These are phyloP conservation scores for Sturnus vulgaris DNA, from an alignment of 2,113 vertebrate genomes.

Conservation along the genomic window DNA sequence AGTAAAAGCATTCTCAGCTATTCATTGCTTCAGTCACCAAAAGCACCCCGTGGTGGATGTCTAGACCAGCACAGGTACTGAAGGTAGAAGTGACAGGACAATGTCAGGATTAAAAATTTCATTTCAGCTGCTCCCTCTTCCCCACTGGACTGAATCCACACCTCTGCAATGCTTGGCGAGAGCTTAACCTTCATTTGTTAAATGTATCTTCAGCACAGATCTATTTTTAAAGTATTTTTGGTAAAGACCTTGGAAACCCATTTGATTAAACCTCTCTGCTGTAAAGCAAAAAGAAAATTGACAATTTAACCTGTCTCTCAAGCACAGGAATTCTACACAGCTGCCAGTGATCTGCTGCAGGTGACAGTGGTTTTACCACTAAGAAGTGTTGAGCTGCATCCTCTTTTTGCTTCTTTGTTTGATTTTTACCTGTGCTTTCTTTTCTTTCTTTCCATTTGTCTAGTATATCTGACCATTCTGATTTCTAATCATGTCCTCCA, in stretches of 20 bases:
- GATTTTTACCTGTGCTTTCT: neutral
- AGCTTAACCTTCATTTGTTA: neutral
- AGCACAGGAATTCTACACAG: neutral
- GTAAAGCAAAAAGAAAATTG: neutral
- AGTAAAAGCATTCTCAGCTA: neutral
- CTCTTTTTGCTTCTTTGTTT: neutral
- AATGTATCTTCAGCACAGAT: neutral
- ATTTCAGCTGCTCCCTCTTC: neutral
- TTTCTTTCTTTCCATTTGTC: neutral
- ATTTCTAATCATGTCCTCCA: neutral
- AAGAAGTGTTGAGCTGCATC: neutral
- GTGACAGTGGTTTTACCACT: neutral
- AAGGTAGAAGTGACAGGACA: neutral
- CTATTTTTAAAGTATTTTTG: neutral
- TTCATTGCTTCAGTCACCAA: neutral
- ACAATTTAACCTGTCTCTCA: neutral
- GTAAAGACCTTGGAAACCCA: neutral
- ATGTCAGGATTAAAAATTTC: neutral
- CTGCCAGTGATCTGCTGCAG: neutral
- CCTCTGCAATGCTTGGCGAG: neutral
- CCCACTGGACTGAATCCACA: neutral
- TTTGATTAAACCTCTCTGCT: neutral
- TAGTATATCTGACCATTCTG: neutral
- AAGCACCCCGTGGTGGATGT: neutral
- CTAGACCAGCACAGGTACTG: neutral